A percentile compares a stretch with the other conserved stretches of the same genome.
These are phyloP conservation scores for Galago senegalensis DNA, from an alignment of 2,797 vertebrate genomes.

Conservation along the genomic window DNA sequence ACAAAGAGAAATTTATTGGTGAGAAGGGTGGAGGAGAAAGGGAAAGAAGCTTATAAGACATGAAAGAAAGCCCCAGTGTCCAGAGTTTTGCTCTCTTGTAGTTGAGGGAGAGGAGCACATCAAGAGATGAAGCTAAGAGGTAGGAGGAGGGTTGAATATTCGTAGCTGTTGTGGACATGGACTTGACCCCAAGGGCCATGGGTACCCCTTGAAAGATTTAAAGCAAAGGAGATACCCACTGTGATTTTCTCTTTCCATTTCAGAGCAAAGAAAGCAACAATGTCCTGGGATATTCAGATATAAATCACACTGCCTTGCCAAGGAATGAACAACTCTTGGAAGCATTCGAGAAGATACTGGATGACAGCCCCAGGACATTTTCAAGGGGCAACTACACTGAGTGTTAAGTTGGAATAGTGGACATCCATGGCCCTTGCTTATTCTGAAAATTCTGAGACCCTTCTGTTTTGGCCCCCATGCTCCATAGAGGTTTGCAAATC, in stretches of 20 bases:
- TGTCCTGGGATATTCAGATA: conserved; percentile 4
- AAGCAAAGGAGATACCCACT: conserved; percentile 10
- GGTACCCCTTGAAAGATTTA: neutral
- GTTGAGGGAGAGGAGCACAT: neutral
- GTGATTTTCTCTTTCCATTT: conserved; percentile 14
- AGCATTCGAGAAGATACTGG: conserved; percentile 12
- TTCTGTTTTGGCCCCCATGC: neutral
- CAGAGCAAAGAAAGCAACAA: conserved; percentile 10
- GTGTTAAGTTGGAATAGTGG: neutral
- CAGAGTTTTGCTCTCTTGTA: neutral
- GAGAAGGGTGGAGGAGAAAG: neutral
- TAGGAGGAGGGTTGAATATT: neutral
- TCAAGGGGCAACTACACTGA: neutral
- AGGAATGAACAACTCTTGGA: conserved; percentile 4
- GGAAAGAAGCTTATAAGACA: neutral
- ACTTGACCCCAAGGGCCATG: neutral
- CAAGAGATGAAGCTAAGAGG: neutral
- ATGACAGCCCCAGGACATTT: conserved; percentile 20
- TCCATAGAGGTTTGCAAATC: neutral
- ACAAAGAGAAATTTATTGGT: neutral
- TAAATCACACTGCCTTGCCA: conserved; percentile 13
- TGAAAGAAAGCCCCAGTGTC: neutral
- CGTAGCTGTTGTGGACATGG: neutral
- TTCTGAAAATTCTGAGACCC: neutral
- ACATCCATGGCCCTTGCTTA: neutral